A percentile compares a stretch with the other conserved stretches of the same genome.
phyloP scores from a whole-genome alignment of 2,113 vertebrate genomes.

The Istiophorus platypterus region DNA sequence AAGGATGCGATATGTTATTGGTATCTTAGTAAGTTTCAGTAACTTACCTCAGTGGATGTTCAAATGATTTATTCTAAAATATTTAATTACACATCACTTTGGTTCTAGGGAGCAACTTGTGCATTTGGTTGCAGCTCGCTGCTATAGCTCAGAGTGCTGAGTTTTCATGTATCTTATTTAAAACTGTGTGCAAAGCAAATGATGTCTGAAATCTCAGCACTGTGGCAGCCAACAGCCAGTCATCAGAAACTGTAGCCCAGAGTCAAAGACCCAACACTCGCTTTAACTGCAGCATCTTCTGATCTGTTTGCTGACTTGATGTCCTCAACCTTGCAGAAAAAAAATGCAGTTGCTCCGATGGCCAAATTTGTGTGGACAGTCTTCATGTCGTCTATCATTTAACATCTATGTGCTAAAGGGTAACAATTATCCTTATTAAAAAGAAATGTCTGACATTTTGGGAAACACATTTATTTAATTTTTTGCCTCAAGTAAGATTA shows the following conservation, averaged over 20 bases:
- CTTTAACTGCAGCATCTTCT: slow-evolving; percentile 21
- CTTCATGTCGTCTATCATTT: neutral
- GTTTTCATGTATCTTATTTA: slow-evolving; percentile 9
- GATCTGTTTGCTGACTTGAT: slow-evolving; percentile 16
- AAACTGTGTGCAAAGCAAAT: slow-evolving; percentile 31
- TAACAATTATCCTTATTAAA: too few relatives aligned
- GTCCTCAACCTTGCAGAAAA: neutral
- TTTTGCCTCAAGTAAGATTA: neutral
- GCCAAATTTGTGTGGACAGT: neutral
- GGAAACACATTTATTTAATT: neutral
- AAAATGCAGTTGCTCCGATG: neutral
- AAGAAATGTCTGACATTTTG: neutral
- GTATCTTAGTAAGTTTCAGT: neutral
- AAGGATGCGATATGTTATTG: neutral
- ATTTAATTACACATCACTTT: neutral
- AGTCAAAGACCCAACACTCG: neutral
- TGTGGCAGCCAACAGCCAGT: neutral
- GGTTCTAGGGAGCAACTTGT: too few relatives aligned
- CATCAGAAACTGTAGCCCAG: slow-evolving; percentile 29
- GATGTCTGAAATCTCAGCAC: neutral
- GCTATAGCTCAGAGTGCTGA: neutral
- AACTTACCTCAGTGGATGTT: neutral
- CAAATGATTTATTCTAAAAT: too few relatives aligned
- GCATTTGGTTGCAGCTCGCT: neutral
- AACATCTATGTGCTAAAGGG: neutral